Conservation (phyloP, 2,797 vertebrate genomes). For the Scolopax bukidnonensis region DNA sequence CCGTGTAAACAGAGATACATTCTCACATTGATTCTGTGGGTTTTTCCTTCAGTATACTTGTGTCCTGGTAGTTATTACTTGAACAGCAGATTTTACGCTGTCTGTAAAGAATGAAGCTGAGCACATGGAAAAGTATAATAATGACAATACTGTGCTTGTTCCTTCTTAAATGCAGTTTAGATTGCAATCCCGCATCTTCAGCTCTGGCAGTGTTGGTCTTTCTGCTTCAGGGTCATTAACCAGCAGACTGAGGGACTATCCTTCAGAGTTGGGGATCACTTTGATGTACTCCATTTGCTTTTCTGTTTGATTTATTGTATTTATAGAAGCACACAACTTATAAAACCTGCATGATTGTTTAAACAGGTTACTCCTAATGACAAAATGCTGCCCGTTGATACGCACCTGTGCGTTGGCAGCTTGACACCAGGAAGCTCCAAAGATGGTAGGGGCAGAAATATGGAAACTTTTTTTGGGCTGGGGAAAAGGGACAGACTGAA, state of each 20-base stretch:
- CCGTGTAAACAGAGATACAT: not conserved
- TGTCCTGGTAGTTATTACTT: not conserved
- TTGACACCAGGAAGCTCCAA: not conserved
- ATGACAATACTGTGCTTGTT: not conserved
- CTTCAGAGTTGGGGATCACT: not conserved
- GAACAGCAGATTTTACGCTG: not conserved
- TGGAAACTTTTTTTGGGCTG: rapidly evolving
- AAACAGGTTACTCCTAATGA: not conserved
- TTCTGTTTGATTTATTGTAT: not conserved
- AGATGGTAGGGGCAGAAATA: not conserved
- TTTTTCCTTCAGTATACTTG: not conserved
- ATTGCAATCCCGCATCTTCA: not conserved
- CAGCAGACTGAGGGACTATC: not conserved
- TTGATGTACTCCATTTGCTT: not conserved
- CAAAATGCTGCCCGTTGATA: not conserved
- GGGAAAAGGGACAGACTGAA: not conserved
- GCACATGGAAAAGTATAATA: not conserved
- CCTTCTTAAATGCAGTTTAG: not conserved
- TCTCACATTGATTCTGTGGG: not conserved
- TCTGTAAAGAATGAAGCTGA: not conserved
- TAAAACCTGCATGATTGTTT: not conserved
- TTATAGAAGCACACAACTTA: not conserved
- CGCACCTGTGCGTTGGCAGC: not conserved
- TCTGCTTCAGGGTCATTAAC: not conserved
- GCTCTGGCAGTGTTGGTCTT: not conserved